Percentiles rank a stretch among this genome's conserved stretches.
These are phyloP conservation scores for Drosophila cognata DNA, from an alignment of 2,888 invertebrate species.

Conservation along the genomic window DNA sequence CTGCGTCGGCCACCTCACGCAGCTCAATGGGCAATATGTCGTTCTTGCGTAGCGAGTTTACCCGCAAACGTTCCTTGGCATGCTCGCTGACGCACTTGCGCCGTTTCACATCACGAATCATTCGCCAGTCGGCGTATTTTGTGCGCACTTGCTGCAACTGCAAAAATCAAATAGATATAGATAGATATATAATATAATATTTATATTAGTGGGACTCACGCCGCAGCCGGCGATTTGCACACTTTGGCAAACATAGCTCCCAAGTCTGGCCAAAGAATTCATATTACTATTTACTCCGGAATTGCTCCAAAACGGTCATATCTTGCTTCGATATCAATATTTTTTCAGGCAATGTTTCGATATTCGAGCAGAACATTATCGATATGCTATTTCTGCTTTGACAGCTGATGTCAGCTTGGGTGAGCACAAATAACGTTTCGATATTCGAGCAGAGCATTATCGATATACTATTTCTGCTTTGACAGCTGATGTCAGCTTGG, in stretches of 20 bases:
- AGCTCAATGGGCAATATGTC: conserved; percentile 93
- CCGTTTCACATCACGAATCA: conserved; percentile 94
- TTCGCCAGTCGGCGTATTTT: conserved; percentile 93
- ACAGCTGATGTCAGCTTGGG: conserved; percentile 55
- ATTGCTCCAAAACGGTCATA: background rate
- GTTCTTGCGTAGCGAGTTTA: conserved; percentile 94
- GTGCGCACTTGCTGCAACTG: conserved; percentile 90
- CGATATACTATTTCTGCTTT: conserved; percentile 2
- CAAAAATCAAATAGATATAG: background rate
- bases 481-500: conserved; percentile 53
- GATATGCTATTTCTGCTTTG: background rate
- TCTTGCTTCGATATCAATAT: conserved; percentile 21
- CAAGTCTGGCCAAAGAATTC: conserved; percentile 75
- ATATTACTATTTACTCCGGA: conserved; percentile 44
- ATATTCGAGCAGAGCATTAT: background rate
- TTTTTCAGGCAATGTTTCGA: conserved; percentile 2
- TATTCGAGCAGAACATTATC: conserved; percentile 2
- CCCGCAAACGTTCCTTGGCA: conserved; percentile 91
- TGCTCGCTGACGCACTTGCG: conserved; percentile 90
- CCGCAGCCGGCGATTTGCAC: conserved; percentile 79
- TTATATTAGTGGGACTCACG: conserved; percentile 60
- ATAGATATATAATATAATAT: background rate
- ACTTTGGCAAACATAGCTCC: conserved; percentile 72
- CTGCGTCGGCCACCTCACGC: conserved; percentile 91
- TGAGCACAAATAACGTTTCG: conserved; percentile 30